Base-by-base conservation (phyloP, 2,113 vertebrate species). In the Pardalotus punctatus region DNA sequence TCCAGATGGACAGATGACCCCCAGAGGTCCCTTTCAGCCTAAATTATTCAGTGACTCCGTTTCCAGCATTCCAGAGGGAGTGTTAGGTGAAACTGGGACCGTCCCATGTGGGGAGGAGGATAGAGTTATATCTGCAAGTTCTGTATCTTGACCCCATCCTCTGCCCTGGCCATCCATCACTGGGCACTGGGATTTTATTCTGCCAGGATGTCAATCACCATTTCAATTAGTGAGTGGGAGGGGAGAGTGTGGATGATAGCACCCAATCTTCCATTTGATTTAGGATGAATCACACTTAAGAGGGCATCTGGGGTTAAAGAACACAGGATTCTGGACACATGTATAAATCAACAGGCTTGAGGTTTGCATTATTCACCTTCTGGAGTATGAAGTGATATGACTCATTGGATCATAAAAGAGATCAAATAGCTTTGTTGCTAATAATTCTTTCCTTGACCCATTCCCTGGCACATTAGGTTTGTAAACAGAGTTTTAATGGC, bases 401-500 rank as follows among this genome's bases (percentile, higher is more conserved):
- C 95, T 98, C 98, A 98, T 56, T 94, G 93, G 92, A 97, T 97
- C 97, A 97, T 98, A 98, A 98, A 98, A 97, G 97, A 97, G 98
- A 98, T 98, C 98, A 98, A 98, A 98, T 98, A 94, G 97, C 98
- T 97, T 93, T 96, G 96, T 97, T 97, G 97, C 98, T 98, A 98
- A 97, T 98, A 97, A 97, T 98, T 98, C 98, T 98, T 98, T 94
- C 97, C 96, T 96, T 97, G 96, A 97, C 97, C 98, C 97, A 96
- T 97, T 98, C 97, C 86, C 96, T 96, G 96, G 98, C 98, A 98
- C 97, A 97, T 97, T 95, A 65, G 94, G 96, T 98, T 98, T 98
- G 98, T 97, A 98, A 98, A 98, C 97, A 98, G 97, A 97, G 94
- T 95, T 98, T 98, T 98, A 98, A 98, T 97, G 97, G 98, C 95